Percentiles rank a stretch among this genome's conserved stretches.
phyloP scores from a whole-genome alignment of 2,113 vertebrate species.

The Lampris incognitus region DNA sequence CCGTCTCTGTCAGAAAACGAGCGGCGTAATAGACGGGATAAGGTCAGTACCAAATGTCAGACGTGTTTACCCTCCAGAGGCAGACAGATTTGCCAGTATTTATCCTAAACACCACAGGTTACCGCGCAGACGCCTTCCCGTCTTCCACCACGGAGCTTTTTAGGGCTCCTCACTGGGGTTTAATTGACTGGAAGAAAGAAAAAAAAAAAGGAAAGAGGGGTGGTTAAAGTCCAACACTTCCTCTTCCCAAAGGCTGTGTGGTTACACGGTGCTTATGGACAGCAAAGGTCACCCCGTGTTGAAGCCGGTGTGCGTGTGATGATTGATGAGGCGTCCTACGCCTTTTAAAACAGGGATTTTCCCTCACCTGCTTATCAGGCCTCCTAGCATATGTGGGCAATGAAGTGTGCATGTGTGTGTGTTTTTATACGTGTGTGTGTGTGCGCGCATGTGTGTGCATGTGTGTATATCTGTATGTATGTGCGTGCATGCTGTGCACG shows the following conservation, averaged over 20 bases:
- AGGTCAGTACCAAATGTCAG: slow-evolving; percentile 79
- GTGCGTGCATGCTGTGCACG: too few relatives aligned
- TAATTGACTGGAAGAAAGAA: slow-evolving; percentile 64
- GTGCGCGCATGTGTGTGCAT: too few relatives aligned
- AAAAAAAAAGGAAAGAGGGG: slow-evolving; percentile 39
- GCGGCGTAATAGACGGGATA: slow-evolving; percentile 67
- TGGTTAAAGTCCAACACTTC: background rate
- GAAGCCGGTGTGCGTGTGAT: background rate
- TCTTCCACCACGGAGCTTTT: slow-evolving; percentile 8
- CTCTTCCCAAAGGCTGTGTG: background rate
- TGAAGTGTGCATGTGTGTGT: background rate
- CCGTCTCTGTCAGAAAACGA: slow-evolving; percentile 73
- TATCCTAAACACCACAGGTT: slow-evolving; percentile 72
- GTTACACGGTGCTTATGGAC: slow-evolving; percentile 22
- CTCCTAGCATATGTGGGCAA: background rate
- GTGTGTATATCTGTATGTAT: too few relatives aligned
- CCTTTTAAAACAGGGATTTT: slow-evolving; percentile 2
- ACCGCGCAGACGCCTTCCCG: slow-evolving; percentile 47
- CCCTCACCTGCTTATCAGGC: background rate
- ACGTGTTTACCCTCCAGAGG: slow-evolving; percentile 74
- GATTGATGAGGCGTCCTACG: slow-evolving; percentile 23
- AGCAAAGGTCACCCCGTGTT: slow-evolving; percentile 45
- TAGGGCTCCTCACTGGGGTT: slow-evolving; percentile 14
- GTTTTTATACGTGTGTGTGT: too few relatives aligned
- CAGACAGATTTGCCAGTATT: slow-evolving; percentile 63